phyloP scores from a whole-genome alignment of 2,113 vertebrate genomes.

The Ardeotis arabs region DNA sequence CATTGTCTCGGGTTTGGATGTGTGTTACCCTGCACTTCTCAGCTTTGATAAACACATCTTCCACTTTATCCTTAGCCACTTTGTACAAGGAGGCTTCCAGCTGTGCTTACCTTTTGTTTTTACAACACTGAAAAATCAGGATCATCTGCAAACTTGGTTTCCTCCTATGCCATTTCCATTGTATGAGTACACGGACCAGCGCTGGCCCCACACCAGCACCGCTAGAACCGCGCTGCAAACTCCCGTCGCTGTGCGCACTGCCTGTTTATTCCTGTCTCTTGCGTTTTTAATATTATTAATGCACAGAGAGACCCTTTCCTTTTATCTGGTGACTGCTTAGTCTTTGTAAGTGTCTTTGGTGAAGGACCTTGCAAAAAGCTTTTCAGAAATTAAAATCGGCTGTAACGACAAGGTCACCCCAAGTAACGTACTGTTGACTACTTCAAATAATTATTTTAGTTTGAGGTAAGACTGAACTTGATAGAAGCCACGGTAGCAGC shows the following conservation, averaged over 20 bases:
- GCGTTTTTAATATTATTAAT: neutral
- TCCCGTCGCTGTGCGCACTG: neutral
- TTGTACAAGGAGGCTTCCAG: neutral
- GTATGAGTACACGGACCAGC: fast-evolving
- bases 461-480: neutral
- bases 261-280: neutral
- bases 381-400: neutral
- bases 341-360: neutral
- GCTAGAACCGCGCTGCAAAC: neutral
- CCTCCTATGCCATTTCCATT: fast-evolving
- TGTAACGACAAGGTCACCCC: neutral
- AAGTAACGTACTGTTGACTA: neutral
- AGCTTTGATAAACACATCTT: neutral
- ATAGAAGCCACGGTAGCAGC: neutral
- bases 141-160: neutral
- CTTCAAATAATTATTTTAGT: neutral
- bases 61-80: neutral
- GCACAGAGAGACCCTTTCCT: neutral
- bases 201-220: neutral
- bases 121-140: neutral
- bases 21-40: neutral
- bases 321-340: neutral
- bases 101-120: neutral
- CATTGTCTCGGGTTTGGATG: fast-evolving
- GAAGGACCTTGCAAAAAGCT: constrained; percentile 21